A percentile compares a stretch with the other conserved stretches of the same genome.
phyloP scores from a whole-genome alignment of 2,797 vertebrate species.

The Micrastur ruficollis region DNA sequence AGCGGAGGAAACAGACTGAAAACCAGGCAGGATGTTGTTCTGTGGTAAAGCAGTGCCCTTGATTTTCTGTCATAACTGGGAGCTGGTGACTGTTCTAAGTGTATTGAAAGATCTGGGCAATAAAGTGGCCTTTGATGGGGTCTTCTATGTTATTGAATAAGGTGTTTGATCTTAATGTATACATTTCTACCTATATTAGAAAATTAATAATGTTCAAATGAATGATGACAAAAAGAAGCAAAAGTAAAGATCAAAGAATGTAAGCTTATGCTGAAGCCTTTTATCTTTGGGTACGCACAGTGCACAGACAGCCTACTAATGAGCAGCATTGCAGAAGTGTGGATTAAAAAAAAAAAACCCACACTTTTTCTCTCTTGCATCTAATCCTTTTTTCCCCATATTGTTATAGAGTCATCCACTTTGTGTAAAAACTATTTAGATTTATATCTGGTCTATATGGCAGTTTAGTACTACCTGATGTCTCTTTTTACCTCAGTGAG shows the following conservation, averaged over 20 bases:
- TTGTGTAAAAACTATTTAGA: background rate
- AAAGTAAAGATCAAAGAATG: background rate
- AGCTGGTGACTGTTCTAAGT: background rate
- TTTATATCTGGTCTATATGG: background rate
- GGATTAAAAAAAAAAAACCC: background rate
- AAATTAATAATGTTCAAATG: background rate
- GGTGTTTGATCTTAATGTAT: background rate
- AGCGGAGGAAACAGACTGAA: background rate
- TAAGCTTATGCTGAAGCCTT: background rate
- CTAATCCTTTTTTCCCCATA: background rate
- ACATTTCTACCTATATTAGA: background rate
- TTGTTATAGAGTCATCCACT: background rate
- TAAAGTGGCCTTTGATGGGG: background rate
- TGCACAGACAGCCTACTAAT: background rate
- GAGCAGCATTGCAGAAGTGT: background rate
- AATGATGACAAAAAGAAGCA: background rate
- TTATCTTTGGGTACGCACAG: background rate
- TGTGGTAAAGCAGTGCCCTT: background rate
- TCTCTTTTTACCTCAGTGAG: background rate
- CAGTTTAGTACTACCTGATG: background rate
- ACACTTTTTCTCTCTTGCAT: background rate
- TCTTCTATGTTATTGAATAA: background rate
- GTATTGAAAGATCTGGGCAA: background rate
- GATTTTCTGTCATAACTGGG: background rate
- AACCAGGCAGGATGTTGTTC: slow-evolving; percentile 20